Base-by-base conservation (phyloP, 2,797 vertebrate species). In the Gymnodraco acuticeps region DNA sequence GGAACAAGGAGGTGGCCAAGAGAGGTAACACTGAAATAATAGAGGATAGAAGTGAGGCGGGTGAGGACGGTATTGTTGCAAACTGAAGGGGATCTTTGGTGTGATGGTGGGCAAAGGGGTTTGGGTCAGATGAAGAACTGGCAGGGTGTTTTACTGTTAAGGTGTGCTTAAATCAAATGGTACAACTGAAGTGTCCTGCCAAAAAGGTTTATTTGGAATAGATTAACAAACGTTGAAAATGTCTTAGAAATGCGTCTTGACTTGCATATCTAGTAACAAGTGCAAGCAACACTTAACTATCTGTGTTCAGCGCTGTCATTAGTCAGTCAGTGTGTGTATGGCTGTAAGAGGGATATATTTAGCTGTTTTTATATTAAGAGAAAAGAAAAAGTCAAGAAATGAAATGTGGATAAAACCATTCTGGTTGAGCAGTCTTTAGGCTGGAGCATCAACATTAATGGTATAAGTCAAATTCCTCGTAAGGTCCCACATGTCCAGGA, bases 21-120 rank as follows among this genome's bases (percentile, higher is more conserved):
- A 84, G 56, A 75, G 42, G 52, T 66, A 77, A 55, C 48, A 65
- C 60, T 80, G 7, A 64, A 75, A 74, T 38, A 64, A 53, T 43
- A 43, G 27, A 58, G 51, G 51, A 56, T 33, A 50, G 42, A 53
- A 47, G 64, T 19, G 53, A 65, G 4, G 10, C 64, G 27, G 16
- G 12, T 63, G 94, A 96, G 95, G 95, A 94, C 90, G 95, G 93
- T 91, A 92, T 95, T 94, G 92, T 94, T 95, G 96, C 94, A 94
- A 94, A 95, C 93, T 95, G 93, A 92, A 88, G 93, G 16, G 51
- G n/a, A 20, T 19, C 60, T 94, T 93, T 95, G 91, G 93, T 65
- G n/a, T 94, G 89, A 91, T 56, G 56, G 27, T 42, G 92, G 93
- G 93, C 31, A 55, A 27, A 50, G 53, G 51, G 31, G 45, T 93